phyloP scores from a whole-genome alignment of 2,113 vertebrate genomes.

The Elephantulus edwardii region DNA sequence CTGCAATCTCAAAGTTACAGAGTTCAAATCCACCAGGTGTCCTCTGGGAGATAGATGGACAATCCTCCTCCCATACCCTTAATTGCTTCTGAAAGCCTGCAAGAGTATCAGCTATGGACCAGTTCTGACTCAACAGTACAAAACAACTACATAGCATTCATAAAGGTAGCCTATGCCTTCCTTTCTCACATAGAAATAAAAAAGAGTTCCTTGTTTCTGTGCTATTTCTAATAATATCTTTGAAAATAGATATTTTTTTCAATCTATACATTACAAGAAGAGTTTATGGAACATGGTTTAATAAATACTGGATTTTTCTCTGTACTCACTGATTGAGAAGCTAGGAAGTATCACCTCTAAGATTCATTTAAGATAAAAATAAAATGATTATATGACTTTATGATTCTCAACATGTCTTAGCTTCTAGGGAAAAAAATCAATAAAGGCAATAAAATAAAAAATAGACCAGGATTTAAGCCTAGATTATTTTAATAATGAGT shows the following conservation, averaged over 20 bases:
- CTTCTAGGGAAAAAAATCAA: no score
- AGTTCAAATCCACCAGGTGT: no score
- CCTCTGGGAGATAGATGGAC: no score
- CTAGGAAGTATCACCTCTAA: background rate
- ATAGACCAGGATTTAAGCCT: constrained; percentile 28
- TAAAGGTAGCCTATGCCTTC: background rate
- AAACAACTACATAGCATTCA: background rate
- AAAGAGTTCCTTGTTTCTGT: background rate
- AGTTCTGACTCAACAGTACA: no score
- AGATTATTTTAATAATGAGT: no score
- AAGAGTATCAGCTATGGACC: no score
- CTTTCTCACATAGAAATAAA: background rate
- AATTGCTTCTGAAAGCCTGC: no score
- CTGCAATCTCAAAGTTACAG: no score
- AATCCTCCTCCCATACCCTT: no score
- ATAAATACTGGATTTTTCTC: background rate
- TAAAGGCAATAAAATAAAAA: background rate
- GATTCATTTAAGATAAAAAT: background rate
- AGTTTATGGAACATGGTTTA: background rate
- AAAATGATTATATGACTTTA: background rate
- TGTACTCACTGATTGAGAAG: background rate
- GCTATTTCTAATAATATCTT: background rate
- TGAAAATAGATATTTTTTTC: background rate
- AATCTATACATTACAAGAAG: background rate
- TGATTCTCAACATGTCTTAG: background rate